Evolutionary conservation across 2,113 vertebrate species (phyloP), one percentile per base, ranked within the genome.

Genomic region (Dasypus novemcinctus): DNA sequence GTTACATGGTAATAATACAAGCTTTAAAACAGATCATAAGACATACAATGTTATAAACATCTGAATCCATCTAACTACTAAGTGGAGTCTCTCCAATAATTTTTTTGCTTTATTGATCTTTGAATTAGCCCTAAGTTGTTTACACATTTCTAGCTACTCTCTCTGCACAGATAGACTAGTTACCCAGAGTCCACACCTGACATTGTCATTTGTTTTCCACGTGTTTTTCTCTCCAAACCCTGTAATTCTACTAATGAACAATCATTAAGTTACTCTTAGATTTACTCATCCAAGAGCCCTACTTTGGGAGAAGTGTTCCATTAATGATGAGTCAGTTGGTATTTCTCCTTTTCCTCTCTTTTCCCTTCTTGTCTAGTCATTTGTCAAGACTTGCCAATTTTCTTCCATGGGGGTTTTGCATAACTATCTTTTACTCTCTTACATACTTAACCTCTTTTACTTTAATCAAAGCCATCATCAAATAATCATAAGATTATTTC

Each of bases 401-500:
- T 93, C 64, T 36, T 92, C 21, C 43, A 36, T 46, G 23, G 46
- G 46, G n/a, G 8, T 96, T 94, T 96, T 64, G 33, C 5, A 54
- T 71, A 91, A 95, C 25, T 91, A 43, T 82, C n/a, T 43, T 68
- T 46, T 66, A 76, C 64, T 80, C 33, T 95, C 68, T 91, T 76
- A 1, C 21, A 49, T 49, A 75, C 21, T 63, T 75, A 75, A 36
- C 23, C 31, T 95, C 33, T 69, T 92, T 76, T 86, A 66, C 18
- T 88, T 94, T 96, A 96, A 96, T 97, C 89, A 94, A 94, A 64
- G 43, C n/a, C 69, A 96, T 27, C 21, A 21, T 93, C 63, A 36
- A 63, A 89, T 79, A 38, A 94, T 89, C 82, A 72, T 82, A 84
- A 86, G 33, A 83, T 69, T 91, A 75, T 46, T 89, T 66, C 79